Evolutionary conservation across 1,140 invertebrate genomes (phyloP).

Genomic region (Coptotermes formosanus): DNA sequence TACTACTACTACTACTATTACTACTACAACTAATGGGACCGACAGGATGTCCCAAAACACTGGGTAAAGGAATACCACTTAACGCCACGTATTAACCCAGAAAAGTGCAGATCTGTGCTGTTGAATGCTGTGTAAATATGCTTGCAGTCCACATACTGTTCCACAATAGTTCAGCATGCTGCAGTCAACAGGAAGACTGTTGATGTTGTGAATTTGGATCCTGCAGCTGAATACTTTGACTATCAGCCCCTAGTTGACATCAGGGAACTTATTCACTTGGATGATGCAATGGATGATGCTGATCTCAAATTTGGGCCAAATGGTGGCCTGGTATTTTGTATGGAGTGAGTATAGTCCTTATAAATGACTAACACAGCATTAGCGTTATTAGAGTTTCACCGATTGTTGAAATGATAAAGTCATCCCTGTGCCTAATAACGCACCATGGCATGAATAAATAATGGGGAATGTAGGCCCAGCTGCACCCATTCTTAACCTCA

Average conservation of each 20-base stretch:
- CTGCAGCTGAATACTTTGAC: conserved; percentile 94
- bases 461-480: no score
- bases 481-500: no score
- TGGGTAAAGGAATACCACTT: conserved; percentile 23
- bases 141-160: conserved; percentile 91
- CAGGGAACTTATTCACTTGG: conserved; percentile 88
- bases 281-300: conserved; percentile 97
- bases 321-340: conserved; percentile 94
- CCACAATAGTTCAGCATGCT: conserved; percentile 81
- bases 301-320: conserved; percentile 96
- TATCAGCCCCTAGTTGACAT: conserved; percentile 89
- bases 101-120: background rate
- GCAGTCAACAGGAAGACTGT: conserved; percentile 69
- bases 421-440: no score
- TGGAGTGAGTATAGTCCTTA: conserved; percentile 71
- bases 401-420: no score
- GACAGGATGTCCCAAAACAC: conserved; percentile 17
- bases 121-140: conserved; percentile 32
- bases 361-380: no score
- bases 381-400: no score
- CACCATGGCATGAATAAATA: no score
- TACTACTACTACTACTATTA: no score
- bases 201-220: conserved; percentile 94
- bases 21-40: no score
- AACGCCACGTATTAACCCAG: no score